A percentile compares a stretch with the other conserved stretches of the same genome.
Conservation (phyloP, 1,140 invertebrate species). For the Scaptomyza hsui region DNA sequence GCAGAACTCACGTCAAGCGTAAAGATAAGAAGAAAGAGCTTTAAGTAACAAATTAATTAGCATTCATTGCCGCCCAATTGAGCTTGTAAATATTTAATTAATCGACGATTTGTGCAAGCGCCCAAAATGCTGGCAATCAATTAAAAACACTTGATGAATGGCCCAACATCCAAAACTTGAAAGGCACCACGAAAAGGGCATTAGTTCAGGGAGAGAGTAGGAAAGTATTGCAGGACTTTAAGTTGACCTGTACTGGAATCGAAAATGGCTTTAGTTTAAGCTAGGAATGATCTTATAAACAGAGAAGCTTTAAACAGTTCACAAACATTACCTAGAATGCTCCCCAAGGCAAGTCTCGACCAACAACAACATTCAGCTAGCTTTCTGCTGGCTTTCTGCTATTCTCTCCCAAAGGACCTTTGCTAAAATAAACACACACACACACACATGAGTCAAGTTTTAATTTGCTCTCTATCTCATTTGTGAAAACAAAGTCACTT, state of each 20-base stretch:
- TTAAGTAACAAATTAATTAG: slow-evolving; percentile 71
- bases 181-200: neutral
- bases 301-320: slow-evolving; percentile 6
- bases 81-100: slow-evolving; percentile 82
- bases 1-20: slow-evolving; percentile 47
- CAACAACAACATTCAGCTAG: slow-evolving; percentile 12
- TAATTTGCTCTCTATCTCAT: slow-evolving; percentile 75
- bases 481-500: slow-evolving; percentile 77
- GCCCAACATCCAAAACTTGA: neutral
- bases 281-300: neutral
- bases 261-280: neutral
- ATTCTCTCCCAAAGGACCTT: slow-evolving; percentile 24
- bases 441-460: slow-evolving; percentile 62
- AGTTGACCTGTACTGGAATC: neutral
- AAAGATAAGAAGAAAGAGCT: slow-evolving; percentile 58
- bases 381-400: neutral
- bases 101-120: slow-evolving; percentile 60
- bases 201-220: neutral
- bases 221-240: neutral
- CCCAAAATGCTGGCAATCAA: slow-evolving; percentile 54
- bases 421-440: slow-evolving; percentile 12
- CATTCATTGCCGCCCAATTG: slow-evolving; percentile 74
- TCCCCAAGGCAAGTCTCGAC: slow-evolving; percentile 7
- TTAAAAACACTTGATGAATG: slow-evolving; percentile 64
- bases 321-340: slow-evolving; percentile 9